phyloP scores from a whole-genome alignment of 2,888 invertebrate species.

The Bombylius discolor region DNA sequence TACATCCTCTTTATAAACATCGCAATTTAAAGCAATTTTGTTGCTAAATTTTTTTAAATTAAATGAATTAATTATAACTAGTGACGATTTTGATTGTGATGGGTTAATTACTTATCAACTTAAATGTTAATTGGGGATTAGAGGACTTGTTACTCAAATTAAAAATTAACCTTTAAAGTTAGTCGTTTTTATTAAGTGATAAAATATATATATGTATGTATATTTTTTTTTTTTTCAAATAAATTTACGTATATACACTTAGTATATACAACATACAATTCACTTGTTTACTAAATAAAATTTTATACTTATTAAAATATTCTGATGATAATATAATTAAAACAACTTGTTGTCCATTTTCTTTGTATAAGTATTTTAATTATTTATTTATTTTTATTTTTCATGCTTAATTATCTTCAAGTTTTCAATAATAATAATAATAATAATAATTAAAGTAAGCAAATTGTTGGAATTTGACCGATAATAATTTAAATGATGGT shows the following conservation, averaged over 20 bases:
- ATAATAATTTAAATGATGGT: background rate
- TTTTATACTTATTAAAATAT: background rate
- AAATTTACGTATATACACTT: background rate
- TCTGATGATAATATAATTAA: too few species aligned
- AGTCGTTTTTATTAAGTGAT: too few species aligned
- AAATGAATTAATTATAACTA: conserved; percentile 3
- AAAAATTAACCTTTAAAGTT: conserved; percentile 5
- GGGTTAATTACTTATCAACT: conserved; percentile 9
- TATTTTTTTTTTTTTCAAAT: too few species aligned
- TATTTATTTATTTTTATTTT: background rate
- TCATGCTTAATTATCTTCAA: background rate
- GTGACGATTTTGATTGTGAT: background rate
- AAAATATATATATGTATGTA: background rate
- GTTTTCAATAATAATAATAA: background rate
- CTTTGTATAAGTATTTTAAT: background rate
- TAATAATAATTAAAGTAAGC: background rate
- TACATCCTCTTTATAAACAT: too few species aligned
- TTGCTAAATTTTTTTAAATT: background rate
- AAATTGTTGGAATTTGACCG: conserved; percentile 5
- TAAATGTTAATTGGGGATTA: conserved; percentile 10
- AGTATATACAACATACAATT: background rate
- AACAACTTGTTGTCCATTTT: too few species aligned
- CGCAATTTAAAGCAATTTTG: background rate
- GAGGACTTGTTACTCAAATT: conserved; percentile 9
- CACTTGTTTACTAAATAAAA: background rate